phyloP scores from a whole-genome alignment of 35 echinoderm and acorn worm genomes.

The Chiridota heheva region DNA sequence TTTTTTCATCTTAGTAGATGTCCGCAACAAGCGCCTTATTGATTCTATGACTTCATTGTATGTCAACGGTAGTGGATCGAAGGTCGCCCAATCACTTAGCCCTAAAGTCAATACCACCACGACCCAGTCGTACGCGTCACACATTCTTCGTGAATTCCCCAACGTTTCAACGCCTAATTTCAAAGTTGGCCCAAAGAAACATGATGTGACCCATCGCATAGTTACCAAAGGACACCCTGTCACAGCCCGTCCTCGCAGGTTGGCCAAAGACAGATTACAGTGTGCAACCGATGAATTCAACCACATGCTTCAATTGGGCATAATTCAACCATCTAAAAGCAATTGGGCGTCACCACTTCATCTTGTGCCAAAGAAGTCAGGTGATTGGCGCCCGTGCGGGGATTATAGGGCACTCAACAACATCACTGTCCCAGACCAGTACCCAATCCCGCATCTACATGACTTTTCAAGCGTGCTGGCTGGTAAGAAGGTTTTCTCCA shows the following conservation, averaged over 20 bases:
- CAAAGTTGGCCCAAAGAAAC: background rate
- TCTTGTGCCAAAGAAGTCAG: conserved; percentile 55
- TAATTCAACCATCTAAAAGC: conserved; percentile 37
- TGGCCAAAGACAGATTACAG: conserved; percentile 24
- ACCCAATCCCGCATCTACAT: conserved; percentile 52
- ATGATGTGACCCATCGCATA: conserved; percentile 32
- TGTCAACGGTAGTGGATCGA: background rate
- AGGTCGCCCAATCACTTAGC: background rate
- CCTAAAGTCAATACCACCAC: background rate
- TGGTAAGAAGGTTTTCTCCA: conserved; percentile 37
- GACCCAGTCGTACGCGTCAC: background rate
- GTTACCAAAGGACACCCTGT: conserved; percentile 18
- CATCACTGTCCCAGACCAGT: conserved; percentile 41
- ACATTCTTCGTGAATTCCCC: background rate
- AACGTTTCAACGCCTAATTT: conserved; percentile 14
- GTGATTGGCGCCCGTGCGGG: conserved; percentile 70
- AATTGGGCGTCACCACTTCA: conserved; percentile 60
- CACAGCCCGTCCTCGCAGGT: conserved; percentile 7
- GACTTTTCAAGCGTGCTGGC: conserved; percentile 46
- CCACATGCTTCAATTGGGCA: conserved; percentile 49
- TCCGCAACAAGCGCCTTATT: background rate
- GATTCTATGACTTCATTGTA: background rate
- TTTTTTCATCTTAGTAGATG: conserved; percentile 8
- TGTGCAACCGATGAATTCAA: conserved; percentile 46
- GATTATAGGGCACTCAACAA: conserved; percentile 62